Evolutionary conservation across 2,888 invertebrate species (phyloP), one percentile per base, ranked within the genome.

Genomic region (Rotaria socialis): DNA sequence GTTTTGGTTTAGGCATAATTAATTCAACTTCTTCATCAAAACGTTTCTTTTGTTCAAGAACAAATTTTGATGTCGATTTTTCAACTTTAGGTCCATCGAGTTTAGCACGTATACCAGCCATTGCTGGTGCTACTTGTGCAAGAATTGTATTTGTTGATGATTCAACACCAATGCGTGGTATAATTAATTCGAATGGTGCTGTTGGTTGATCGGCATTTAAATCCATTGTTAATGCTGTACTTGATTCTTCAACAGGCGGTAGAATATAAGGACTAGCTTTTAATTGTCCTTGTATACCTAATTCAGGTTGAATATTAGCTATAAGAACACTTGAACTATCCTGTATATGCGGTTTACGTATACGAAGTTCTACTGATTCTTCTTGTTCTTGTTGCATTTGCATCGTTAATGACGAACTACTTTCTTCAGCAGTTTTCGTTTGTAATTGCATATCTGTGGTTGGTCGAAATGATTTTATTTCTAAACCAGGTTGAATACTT

Each of bases 291-390:
- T 35, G 35, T 27, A 75, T 47, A 75, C 75, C 75, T 47, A 75
- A 75, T 75, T 47, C 75, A 47, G 75, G 75, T 75, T 47, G 75
- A 8, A 75, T 75, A 47, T 41, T 75, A 43, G 75, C 75, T 41
- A 75, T 75, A 8, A 75, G 11, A 43, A 75, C 75, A 75, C 75
- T 75, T 75, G 75, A 75, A 75, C 75, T 75, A 24, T 75, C 75
- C 43, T 75, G 24, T 24, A 75, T 75, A 24, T 47, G 75, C 47
- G 75, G 75, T 75, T 75, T 75, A 75, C 43, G 43, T 11, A 75
- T 75, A 43, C 43, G 41, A 41, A 75, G 47, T 75, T 75, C 75
- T 10, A 75, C 2, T 8, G 43, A 11, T 75, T 75, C 75, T 47
- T 75, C 75, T 75, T 75, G n/a, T 75, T 75, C 75, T 47, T 75